Evolutionary conservation across 2,113 vertebrate genomes (phyloP).

Genomic region (Morone chrysops): DNA sequence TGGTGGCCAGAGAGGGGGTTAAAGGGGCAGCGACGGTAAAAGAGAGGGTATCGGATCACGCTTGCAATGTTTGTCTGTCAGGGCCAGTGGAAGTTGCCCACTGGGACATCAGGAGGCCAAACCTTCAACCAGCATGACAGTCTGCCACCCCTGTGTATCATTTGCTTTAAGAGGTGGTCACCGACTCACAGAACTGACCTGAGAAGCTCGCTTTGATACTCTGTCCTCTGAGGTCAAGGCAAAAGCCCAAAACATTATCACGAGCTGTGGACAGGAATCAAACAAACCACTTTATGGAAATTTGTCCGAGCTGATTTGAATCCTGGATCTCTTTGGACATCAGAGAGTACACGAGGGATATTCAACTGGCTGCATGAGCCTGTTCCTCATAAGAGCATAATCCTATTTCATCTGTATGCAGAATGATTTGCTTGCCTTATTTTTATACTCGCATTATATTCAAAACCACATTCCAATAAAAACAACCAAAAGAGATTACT

Average conservation of each 20-base stretch:
- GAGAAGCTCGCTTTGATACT: slow-evolving; percentile 12
- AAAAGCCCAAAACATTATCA: slow-evolving; percentile 9
- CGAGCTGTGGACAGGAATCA: slow-evolving; percentile 26
- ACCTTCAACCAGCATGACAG: background rate
- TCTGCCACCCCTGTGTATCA: background rate
- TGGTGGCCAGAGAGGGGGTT: background rate
- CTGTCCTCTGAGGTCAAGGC: slow-evolving; percentile 26
- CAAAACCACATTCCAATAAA: background rate
- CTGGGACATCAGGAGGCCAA: slow-evolving; percentile 41
- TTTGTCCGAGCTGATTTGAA: slow-evolving; percentile 56
- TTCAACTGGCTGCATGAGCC: slow-evolving; percentile 14
- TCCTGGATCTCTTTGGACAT: slow-evolving; percentile 43
- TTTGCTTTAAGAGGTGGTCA: slow-evolving; percentile 19
- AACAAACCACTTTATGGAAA: slow-evolving; percentile 60
- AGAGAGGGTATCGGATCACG: background rate
- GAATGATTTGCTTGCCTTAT: background rate
- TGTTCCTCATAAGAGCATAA: slow-evolving; percentile 17
- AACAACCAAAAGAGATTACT: background rate
- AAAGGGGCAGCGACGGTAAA: too few species aligned
- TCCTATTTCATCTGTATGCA: slow-evolving; percentile 7
- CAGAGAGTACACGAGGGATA: slow-evolving; percentile 1
- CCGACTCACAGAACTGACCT: slow-evolving; percentile 33
- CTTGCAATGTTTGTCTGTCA: slow-evolving; percentile 43
- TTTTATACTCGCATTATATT: background rate
- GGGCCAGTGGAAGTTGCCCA: slow-evolving; percentile 18